A percentile compares a stretch with the other conserved stretches of the same genome.
These are phyloP conservation scores for Accipiter cooperii DNA, from an alignment of 2,113 vertebrate species.

Conservation along the genomic window DNA sequence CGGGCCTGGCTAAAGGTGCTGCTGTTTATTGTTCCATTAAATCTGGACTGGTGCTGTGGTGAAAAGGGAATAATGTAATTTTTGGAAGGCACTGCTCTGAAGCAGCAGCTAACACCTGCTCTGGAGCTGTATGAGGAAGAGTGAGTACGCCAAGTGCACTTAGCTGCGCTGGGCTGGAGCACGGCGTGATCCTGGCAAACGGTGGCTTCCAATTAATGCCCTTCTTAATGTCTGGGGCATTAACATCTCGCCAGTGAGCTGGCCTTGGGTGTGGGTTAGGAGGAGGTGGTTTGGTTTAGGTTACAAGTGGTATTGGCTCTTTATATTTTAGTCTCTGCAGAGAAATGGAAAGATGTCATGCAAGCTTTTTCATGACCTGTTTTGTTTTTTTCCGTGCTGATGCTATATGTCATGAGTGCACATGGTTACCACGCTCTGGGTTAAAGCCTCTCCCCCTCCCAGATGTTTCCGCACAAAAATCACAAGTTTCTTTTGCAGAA, in stretches of 20 bases:
- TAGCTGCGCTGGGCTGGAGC: neutral
- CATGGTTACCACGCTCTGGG: neutral
- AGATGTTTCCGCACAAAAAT: conserved; percentile 39
- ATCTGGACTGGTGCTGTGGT: neutral
- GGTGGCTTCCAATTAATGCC: neutral
- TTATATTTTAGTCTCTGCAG: neutral
- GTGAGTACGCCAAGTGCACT: neutral
- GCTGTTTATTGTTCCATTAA: neutral
- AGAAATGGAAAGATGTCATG: neutral
- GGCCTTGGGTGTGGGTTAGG: neutral
- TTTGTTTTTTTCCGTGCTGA: conserved; percentile 6
- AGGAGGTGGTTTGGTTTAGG: neutral
- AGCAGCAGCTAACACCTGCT: neutral
- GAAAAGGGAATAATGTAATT: neutral
- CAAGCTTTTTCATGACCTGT: neutral
- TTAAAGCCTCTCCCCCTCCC: neutral
- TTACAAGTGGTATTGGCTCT: neutral
- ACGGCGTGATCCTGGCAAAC: neutral
- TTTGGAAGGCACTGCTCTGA: neutral
- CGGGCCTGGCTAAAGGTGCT: neutral
- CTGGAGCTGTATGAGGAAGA: neutral
- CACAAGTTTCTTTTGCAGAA: conserved; percentile 13
- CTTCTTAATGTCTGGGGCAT: neutral
- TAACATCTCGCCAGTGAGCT: neutral
- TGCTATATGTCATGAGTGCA: neutral